A percentile compares a stretch with the other conserved stretches of the same genome.
These are phyloP conservation scores for Micromys minutus DNA, from an alignment of 2,113 vertebrate genomes.

Conservation along the genomic window DNA sequence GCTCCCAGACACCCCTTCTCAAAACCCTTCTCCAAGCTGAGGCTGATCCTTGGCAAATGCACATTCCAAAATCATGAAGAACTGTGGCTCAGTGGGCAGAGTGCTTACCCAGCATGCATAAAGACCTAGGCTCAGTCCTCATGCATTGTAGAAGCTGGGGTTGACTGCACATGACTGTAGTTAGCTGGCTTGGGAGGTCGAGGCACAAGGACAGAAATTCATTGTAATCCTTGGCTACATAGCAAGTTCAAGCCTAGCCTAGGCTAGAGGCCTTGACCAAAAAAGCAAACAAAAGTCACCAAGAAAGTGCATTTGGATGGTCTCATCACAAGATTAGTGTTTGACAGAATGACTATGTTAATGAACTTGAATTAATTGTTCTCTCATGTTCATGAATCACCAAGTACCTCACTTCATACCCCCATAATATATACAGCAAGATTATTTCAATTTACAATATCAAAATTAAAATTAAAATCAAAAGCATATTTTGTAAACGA, in stretches of 20 bases:
- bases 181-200: not conserved
- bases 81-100: not conserved
- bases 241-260: not conserved
- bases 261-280: not conserved
- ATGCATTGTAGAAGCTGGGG: not conserved
- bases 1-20: too few species aligned
- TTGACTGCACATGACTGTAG: not conserved
- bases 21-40: too few species aligned
- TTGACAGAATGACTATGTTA: not conserved
- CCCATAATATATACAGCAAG: not conserved
- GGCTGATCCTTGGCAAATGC: too few species aligned
- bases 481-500: not conserved
- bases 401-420: not conserved
- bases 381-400: not conserved
- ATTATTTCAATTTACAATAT: not conserved
- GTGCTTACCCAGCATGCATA: not conserved
- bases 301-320: not conserved
- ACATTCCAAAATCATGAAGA: not conserved
- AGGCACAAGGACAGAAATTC: not conserved
- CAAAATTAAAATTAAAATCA: not conserved
- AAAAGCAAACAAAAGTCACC: not conserved
- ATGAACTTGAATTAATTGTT: not conserved
- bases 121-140: too few species aligned
- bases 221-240: not conserved
- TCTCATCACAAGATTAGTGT: not conserved